Conservation (phyloP, 2,113 vertebrate genomes). For the Cyanoliseus patagonus region DNA sequence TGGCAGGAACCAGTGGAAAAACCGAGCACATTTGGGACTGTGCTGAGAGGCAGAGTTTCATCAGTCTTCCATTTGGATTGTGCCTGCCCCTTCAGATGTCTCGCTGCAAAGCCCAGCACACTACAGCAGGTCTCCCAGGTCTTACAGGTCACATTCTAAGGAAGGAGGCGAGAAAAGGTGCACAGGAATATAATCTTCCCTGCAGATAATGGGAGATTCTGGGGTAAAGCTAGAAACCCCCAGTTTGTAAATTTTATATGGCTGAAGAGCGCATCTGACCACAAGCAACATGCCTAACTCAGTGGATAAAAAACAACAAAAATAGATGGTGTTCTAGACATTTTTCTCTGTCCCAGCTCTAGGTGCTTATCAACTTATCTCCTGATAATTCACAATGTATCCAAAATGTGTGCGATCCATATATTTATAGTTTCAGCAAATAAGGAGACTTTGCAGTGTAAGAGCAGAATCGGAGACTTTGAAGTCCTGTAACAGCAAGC, state of each 20-base stretch:
- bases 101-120: background rate
- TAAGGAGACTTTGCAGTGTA: background rate
- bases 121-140: background rate
- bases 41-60: background rate
- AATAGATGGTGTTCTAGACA: background rate
- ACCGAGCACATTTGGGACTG: background rate
- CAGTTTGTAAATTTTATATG: background rate
- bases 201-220: background rate
- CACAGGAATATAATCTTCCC: background rate
- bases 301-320: background rate
- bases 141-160: background rate
- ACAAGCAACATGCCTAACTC: rapidly evolving
- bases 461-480: background rate
- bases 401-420: background rate
- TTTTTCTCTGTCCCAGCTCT: background rate
- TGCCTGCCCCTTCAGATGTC: background rate
- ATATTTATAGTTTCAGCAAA: background rate
- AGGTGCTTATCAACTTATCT: background rate
- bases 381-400: background rate
- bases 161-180: background rate
- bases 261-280: background rate
- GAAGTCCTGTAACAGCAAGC: background rate
- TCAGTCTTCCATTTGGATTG: background rate
- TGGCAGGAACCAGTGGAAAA: background rate
- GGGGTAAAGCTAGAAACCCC: rapidly evolving